Evolutionary conservation across 2,797 vertebrate genomes (phyloP).

Genomic region (Triplophysa yarkandensis): DNA sequence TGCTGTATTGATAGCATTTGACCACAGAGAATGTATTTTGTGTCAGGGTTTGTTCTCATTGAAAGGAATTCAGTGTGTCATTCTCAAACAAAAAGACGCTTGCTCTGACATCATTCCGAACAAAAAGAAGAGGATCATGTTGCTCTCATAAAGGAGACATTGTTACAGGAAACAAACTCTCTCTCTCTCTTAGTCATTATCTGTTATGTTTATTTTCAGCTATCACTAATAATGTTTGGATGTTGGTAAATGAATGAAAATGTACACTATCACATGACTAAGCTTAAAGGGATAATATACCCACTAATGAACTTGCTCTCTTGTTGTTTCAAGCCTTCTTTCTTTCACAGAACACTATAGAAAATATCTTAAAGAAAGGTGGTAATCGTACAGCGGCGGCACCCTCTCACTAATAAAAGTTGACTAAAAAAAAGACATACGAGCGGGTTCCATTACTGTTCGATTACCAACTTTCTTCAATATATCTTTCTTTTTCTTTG

Average conservation of each 20-base stretch:
- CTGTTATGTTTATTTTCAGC: not conserved
- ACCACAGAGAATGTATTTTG: conserved; percentile 35
- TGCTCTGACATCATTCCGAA: conserved; percentile 12
- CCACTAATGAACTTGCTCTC: no score
- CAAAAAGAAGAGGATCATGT: not conserved
- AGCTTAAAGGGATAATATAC: no score
- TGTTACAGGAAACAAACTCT: not conserved
- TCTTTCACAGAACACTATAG: no score
- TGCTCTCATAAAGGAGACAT: not conserved
- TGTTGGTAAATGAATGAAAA: not conserved
- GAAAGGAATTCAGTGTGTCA: conserved; percentile 12
- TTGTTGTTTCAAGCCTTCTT: no score
- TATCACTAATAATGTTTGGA: not conserved
- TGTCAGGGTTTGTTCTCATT: conserved; percentile 15
- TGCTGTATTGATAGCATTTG: conserved; percentile 21
- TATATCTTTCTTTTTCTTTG: no score
- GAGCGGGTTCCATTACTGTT: no score
- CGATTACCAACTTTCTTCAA: no score
- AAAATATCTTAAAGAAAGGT: no score
- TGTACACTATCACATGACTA: not conserved
- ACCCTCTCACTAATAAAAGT: no score
- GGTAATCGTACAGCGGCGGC: no score
- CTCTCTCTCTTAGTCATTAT: not conserved
- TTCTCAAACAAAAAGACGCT: conserved; percentile 31
- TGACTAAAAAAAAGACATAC: no score